Conservation (phyloP, 2,888 invertebrate genomes). For the Euplexia lucipara region DNA sequence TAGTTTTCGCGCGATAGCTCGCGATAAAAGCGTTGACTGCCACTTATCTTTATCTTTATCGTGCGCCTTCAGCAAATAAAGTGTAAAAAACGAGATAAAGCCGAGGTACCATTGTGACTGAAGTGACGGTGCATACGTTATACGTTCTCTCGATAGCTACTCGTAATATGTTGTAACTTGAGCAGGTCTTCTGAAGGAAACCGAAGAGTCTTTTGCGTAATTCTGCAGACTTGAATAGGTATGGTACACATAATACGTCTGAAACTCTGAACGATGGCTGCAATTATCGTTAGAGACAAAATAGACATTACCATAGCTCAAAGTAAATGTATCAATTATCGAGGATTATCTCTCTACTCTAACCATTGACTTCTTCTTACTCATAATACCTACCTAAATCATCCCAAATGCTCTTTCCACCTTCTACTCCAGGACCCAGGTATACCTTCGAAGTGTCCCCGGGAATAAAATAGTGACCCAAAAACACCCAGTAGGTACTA, state of each 20-base stretch:
- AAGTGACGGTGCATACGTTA: slow-evolving; percentile 68
- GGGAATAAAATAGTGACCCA: background rate
- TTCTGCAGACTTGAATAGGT: background rate
- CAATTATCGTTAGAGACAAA: background rate
- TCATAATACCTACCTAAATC: no score
- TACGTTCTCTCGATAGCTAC: slow-evolving; percentile 28
- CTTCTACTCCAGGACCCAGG: no score
- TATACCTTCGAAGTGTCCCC: background rate
- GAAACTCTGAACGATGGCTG: background rate
- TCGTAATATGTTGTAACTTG: slow-evolving; percentile 11
- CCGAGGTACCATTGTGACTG: slow-evolving; percentile 79
- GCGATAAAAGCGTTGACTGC: slow-evolving; percentile 85
- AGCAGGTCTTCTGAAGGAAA: background rate
- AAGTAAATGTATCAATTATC: no score
- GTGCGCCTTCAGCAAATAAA: slow-evolving; percentile 90
- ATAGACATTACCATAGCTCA: background rate
- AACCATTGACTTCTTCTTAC: no score
- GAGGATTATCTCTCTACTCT: background rate
- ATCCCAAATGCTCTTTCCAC: no score
- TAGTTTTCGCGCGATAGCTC: slow-evolving; percentile 83
- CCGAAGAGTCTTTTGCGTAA: background rate
- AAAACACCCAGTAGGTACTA: background rate
- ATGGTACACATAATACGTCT: background rate
- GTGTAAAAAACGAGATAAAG: slow-evolving; percentile 89
- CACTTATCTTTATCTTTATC: slow-evolving; percentile 89